Conservation (phyloP, 2,113 vertebrate species). For the Ailurus styani region DNA sequence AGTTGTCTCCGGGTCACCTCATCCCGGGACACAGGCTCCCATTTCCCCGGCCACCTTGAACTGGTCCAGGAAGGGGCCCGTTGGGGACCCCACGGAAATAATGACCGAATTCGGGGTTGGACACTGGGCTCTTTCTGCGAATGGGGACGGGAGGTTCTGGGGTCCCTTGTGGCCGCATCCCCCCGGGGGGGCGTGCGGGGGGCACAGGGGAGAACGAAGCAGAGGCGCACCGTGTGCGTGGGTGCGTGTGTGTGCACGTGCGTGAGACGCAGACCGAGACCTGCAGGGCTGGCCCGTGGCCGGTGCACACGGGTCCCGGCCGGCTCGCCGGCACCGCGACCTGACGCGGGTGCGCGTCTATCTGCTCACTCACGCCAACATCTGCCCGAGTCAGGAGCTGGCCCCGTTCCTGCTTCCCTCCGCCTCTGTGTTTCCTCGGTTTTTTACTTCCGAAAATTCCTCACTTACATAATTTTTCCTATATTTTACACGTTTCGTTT, state of each 20-base stretch:
- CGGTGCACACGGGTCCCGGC: not conserved
- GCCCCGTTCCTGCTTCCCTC: not conserved
- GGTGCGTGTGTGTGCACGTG: too few species aligned
- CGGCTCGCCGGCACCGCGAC: not conserved
- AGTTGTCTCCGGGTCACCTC: not conserved
- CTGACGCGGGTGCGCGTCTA: too few species aligned
- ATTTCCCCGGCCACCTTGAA: not conserved
- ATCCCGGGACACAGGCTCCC: too few species aligned
- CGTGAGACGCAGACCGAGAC: not conserved
- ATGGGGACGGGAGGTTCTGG: not conserved
- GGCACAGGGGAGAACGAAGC: not conserved
- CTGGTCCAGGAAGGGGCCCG: not conserved
- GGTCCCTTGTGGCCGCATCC: not conserved
- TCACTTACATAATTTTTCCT: not conserved
- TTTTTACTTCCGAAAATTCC: not conserved
- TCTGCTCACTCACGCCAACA: not conserved
- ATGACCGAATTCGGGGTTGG: not conserved
- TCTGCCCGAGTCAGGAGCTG: not conserved
- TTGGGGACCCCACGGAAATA: not conserved
- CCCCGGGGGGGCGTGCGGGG: not conserved
- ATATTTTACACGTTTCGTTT: not conserved
- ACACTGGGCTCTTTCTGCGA: not conserved
- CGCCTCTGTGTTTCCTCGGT: not conserved
- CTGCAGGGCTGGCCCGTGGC: not conserved
- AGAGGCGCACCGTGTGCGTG: too few species aligned